Base-by-base conservation (phyloP, 2,797 vertebrate species). In the Cichlasoma orientale region DNA sequence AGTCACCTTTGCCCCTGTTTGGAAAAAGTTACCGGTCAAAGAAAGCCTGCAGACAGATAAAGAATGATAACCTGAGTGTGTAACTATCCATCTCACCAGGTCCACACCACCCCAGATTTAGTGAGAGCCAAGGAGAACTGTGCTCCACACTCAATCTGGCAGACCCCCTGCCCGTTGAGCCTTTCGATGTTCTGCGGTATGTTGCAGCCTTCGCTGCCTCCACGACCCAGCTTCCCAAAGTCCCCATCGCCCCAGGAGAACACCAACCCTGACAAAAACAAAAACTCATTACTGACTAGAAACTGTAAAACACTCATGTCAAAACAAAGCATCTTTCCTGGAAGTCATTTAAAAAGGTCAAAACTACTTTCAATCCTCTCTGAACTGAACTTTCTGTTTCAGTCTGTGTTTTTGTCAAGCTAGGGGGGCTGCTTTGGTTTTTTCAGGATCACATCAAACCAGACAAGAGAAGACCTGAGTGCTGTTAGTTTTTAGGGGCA, bases 181-280 rank as follows among this genome's bases (percentile, higher is more conserved):
- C 98, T 93, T 91, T 99, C 98, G 0, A 99, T 99, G 92, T 99
- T 99, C 93, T 99, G 98, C 21, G 98, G 98, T 78, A 99, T 95
- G 90, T 99, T 99, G 89, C 98, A 99, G 81, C 98, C 98, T 92
- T 99, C 98, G 18, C 98, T 99, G 89, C 98, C 98, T 71, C 98
- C 98, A 25, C 98, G 96, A 29, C 98, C 98, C 61, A 99, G 91
- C 85, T 99, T 99, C 74, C 98, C 98, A 86, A 99, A 99, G 81
- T 99, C 98, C 14, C 98, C 98, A 54, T 99, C 98, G 12, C 98
- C 98, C 98, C 98, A 99, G 58, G 98, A 99, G 93, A 99, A 99
- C 78, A 99, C 98, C 94, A 98, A 85, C 7, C 98, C 98, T 99
- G 85, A 29, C 27, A 59, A 38, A 52, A 74, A 58, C 1, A 52